Evolutionary conservation across 2,113 vertebrate species (phyloP).

Genomic region (Seriola dumerili): DNA sequence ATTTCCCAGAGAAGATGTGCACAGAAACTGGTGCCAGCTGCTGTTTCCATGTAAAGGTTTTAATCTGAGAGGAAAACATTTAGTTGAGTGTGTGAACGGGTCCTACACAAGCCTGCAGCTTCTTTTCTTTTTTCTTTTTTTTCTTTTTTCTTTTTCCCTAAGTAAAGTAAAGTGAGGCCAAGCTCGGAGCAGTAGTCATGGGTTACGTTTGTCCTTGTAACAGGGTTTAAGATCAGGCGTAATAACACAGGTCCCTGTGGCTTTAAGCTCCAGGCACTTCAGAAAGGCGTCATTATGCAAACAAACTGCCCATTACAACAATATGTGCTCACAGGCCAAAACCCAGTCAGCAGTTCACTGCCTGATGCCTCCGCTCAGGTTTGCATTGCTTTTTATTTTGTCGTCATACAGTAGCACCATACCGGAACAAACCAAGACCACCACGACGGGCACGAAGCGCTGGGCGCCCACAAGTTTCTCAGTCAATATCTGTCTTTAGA

Average conservation of each 20-base stretch:
- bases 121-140: conserved; percentile 8
- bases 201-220: conserved; percentile 43
- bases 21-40: conserved; percentile 32
- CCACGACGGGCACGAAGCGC: background rate
- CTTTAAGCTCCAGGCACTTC: conserved; percentile 79
- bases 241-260: conserved; percentile 67
- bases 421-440: conserved; percentile 31
- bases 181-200: conserved; percentile 48
- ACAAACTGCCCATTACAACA: conserved; percentile 60
- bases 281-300: conserved; percentile 72
- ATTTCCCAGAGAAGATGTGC: conserved; percentile 55
- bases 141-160: background rate
- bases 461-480: conserved; percentile 22
- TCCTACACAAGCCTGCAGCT: background rate
- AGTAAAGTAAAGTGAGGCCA: conserved; percentile 48
- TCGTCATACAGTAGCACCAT: conserved; percentile 63
- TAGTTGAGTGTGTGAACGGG: conserved; percentile 14
- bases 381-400: conserved; percentile 56
- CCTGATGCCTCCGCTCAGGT: conserved; percentile 50
- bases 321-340: conserved; percentile 55
- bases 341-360: conserved; percentile 66
- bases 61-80: conserved; percentile 27
- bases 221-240: conserved; percentile 49
- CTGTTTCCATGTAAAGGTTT: conserved; percentile 24
- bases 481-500: conserved; percentile 36